Conservation (phyloP, 2,113 vertebrate genomes). For the Psettodes erumei region DNA sequence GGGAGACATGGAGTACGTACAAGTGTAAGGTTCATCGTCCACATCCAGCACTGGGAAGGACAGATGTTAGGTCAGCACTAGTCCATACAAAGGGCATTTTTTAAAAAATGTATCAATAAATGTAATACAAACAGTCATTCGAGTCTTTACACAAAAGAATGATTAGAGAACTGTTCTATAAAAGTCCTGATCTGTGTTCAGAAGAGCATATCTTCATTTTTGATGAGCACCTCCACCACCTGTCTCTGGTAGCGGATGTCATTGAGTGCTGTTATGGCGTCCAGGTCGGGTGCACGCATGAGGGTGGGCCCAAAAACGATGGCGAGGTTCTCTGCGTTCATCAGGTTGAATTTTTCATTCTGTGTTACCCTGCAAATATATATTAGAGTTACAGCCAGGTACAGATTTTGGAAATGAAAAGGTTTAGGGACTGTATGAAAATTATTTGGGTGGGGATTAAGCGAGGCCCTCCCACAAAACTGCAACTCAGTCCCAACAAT, state of each 20-base stretch:
- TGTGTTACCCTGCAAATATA: slow-evolving; percentile 88
- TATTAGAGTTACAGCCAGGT: slow-evolving; percentile 14
- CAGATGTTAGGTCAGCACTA: slow-evolving; percentile 76
- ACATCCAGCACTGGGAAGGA: slow-evolving; percentile 84
- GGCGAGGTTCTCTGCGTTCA: slow-evolving; percentile 98
- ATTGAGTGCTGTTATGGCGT: slow-evolving; percentile 94
- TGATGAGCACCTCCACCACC: slow-evolving; percentile 98
- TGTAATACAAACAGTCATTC: slow-evolving; percentile 81
- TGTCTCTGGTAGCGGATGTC: slow-evolving; percentile 99
- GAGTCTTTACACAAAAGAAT: slow-evolving; percentile 84
- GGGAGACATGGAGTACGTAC: slow-evolving; percentile 88
- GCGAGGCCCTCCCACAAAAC: background rate
- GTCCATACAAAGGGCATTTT: slow-evolving; percentile 65
- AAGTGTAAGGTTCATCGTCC: slow-evolving; percentile 87
- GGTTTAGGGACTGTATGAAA: background rate
- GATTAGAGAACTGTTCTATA: slow-evolving; percentile 77
- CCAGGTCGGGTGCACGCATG: slow-evolving; percentile 93
- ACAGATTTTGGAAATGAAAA: background rate
- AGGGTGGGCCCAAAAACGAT: slow-evolving; percentile 97
- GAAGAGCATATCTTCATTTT: slow-evolving; percentile 97
- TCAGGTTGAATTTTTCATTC: slow-evolving; percentile 95
- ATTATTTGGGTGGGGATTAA: background rate
- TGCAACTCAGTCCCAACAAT: background rate
- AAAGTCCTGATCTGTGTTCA: slow-evolving; percentile 84
- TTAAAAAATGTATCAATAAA: slow-evolving; percentile 57